Evolutionary conservation across 2,888 invertebrate species (phyloP).

Genomic region (Malacosoma neustria): DNA sequence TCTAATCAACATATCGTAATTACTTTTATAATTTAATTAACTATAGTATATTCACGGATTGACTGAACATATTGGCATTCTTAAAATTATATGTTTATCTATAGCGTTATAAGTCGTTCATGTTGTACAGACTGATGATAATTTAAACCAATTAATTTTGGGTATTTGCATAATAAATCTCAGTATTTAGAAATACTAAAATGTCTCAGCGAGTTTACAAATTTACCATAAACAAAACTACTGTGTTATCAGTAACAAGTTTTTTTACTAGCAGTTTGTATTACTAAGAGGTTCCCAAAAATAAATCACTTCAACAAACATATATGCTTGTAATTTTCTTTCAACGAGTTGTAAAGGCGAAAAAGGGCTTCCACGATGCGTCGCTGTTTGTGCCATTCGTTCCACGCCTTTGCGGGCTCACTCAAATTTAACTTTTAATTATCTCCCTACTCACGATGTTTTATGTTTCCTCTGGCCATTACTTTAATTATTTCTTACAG

Average conservation of each 20-base stretch:
- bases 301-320: too few relatives aligned
- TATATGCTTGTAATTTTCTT: too few relatives aligned
- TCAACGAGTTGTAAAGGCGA: too few relatives aligned
- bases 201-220: too few relatives aligned
- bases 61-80: background rate
- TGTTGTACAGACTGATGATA: slow-evolving; percentile 1
- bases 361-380: background rate
- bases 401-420: slow-evolving; percentile 32
- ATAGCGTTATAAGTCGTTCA: background rate
- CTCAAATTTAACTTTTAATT: slow-evolving; percentile 61
- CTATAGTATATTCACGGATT: too few relatives aligned
- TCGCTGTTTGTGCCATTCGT: slow-evolving; percentile 3
- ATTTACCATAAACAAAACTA: too few relatives aligned
- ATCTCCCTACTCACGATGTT: slow-evolving; percentile 48
- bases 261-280: too few relatives aligned
- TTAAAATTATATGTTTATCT: background rate
- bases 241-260: too few relatives aligned
- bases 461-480: slow-evolving; percentile 66
- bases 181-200: too few relatives aligned
- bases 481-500: slow-evolving; percentile 62
- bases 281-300: too few relatives aligned
- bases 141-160: too few relatives aligned
- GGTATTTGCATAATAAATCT: too few relatives aligned
- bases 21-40: slow-evolving; percentile 53
- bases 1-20: slow-evolving; percentile 49